Evolutionary conservation across 2,113 vertebrate genomes (phyloP).

Genomic region (Nerophis lumbriciformis): DNA sequence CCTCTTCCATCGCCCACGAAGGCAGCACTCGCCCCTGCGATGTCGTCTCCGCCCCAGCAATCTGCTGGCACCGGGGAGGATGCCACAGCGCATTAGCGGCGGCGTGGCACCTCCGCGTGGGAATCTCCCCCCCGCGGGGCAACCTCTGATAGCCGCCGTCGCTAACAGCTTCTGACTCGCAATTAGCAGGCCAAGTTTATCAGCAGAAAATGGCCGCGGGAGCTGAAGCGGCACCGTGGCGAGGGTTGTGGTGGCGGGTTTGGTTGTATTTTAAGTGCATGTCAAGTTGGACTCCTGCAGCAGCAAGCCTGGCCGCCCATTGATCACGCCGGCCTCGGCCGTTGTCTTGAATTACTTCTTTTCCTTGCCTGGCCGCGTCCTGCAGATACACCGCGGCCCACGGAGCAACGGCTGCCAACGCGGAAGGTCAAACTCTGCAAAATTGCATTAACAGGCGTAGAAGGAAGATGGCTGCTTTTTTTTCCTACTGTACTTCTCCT

Average conservation of each 20-base stretch:
- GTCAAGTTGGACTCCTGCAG: not conserved
- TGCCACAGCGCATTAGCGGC: conserved; percentile 63
- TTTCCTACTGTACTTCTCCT: conserved; percentile 30
- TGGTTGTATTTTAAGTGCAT: not conserved
- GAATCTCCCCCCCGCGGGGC: conserved; percentile 43
- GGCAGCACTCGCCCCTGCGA: conserved; percentile 3
- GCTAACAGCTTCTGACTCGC: conserved; percentile 70
- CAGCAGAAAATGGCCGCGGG: conserved; percentile 41
- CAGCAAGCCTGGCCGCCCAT: conserved; percentile 13
- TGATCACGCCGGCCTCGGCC: conserved; percentile 39
- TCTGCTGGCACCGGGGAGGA: conserved; percentile 55
- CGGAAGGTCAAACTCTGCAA: conserved; percentile 37
- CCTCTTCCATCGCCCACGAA: not conserved
- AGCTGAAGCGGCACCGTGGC: conserved; percentile 30
- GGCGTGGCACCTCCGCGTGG: conserved; percentile 36
- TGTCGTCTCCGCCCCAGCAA: conserved; percentile 58
- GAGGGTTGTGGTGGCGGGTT: not conserved
- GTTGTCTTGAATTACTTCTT: conserved; percentile 13
- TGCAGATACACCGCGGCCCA: conserved; percentile 7
- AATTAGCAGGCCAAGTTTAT: conserved; percentile 70
- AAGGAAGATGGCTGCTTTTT: conserved; percentile 43
- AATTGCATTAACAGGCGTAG: conserved; percentile 51
- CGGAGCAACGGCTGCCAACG: conserved; percentile 16
- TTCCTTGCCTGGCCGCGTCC: conserved; percentile 11
- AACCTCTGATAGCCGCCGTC: conserved; percentile 49